These are phyloP conservation scores for Eupithecia centaureata DNA, from an alignment of 2,888 invertebrate genomes.

Conservation along the genomic window DNA sequence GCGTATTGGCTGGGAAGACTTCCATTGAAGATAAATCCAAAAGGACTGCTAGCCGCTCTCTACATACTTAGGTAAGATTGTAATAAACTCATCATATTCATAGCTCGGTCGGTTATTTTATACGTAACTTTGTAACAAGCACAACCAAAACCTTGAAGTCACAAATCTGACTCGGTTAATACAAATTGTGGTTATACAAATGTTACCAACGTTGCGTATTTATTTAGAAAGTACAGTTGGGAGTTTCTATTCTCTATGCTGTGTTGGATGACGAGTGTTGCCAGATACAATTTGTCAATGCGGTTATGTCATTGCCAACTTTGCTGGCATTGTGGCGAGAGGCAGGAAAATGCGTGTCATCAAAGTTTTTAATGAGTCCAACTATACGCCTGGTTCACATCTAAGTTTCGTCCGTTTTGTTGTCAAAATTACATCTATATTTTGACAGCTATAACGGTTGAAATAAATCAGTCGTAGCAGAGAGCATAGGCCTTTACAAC, in stretches of 20 bases:
- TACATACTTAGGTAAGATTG: no score
- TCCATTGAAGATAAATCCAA: no score
- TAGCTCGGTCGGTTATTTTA: not conserved
- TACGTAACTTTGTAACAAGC: not conserved
- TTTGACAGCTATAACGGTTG: not conserved
- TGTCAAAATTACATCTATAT: not conserved
- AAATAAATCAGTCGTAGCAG: not conserved
- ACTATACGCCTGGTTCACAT: not conserved
- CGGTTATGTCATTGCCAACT: not conserved
- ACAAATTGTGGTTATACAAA: not conserved
- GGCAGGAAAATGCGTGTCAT: not conserved
- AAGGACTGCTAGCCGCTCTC: no score
- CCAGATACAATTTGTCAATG: not conserved
- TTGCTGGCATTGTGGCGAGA: not conserved
- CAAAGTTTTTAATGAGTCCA: slow-evolving; percentile 1
- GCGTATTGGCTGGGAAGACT: no score
- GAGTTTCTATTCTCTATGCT: not conserved
- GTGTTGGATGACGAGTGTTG: slow-evolving; percentile 1
- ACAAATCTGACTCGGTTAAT: not conserved
- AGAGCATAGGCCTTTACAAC: not conserved
- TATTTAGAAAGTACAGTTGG: not conserved
- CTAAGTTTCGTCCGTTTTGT: not conserved
- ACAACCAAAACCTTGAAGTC: not conserved
- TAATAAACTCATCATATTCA: no score
- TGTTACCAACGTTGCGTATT: not conserved